Conservation (phyloP, 2,113 vertebrate genomes). For the Heterotis niloticus region DNA sequence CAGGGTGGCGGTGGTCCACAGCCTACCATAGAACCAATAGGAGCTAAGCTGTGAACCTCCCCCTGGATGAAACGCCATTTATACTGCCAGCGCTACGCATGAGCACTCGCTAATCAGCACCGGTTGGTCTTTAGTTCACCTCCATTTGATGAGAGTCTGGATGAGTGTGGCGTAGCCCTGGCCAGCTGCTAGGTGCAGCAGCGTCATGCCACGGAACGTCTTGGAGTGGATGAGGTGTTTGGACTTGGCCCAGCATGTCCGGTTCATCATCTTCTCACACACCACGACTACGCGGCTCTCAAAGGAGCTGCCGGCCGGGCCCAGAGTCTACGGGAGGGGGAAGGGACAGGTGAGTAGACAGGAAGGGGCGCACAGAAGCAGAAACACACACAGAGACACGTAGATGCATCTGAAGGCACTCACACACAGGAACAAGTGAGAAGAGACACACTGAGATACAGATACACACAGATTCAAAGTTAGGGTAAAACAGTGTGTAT, state of each 20-base stretch:
- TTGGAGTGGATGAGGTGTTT: constrained; percentile 98
- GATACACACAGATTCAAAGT: neutral
- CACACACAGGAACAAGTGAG: neutral
- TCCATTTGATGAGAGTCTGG: constrained; percentile 98
- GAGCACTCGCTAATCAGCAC: too few species aligned
- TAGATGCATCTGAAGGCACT: neutral
- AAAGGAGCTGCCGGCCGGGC: constrained; percentile 86
- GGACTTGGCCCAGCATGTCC: constrained; percentile 97
- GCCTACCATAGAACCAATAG: too few species aligned
- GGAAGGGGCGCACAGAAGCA: constrained; percentile 16
- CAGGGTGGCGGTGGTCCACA: too few species aligned
- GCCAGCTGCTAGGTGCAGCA: constrained; percentile 91
- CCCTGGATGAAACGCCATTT: too few species aligned
- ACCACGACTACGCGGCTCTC: constrained; percentile 96
- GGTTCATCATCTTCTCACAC: constrained; percentile 99
- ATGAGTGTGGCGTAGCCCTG: constrained; percentile 97
- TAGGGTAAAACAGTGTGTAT: neutral
- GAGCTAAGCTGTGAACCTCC: too few species aligned
- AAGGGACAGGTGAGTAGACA: constrained; percentile 30
- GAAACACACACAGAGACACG: neutral
- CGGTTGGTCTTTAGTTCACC: constrained; percentile 65
- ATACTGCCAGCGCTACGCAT: too few species aligned
- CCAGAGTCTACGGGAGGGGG: constrained; percentile 73
- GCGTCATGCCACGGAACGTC: constrained; percentile 97
- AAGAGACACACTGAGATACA: neutral